These are phyloP conservation scores for Actinia tenebrosa DNA, from an alignment of 64 coral and sea anemone genomes.

Conservation along the genomic window DNA sequence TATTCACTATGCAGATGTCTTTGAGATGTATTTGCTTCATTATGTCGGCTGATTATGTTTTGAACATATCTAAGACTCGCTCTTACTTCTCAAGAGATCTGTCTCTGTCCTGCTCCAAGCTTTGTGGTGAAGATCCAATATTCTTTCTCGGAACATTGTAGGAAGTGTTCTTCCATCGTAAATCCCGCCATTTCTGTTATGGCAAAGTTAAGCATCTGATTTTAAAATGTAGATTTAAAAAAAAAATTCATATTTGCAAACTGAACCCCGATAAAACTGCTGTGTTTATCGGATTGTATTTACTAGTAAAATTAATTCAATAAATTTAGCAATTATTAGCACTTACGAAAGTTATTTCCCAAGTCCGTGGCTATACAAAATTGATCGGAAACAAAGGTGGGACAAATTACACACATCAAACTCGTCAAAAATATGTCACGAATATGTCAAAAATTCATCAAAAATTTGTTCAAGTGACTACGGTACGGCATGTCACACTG, in stretches of 20 bases:
- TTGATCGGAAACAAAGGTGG: not conserved
- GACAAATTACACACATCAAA: no score
- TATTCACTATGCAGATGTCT: not conserved
- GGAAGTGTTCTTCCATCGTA: constrained; percentile 24
- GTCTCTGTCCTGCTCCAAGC: not conserved
- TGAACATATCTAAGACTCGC: constrained; percentile 1
- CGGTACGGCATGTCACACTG: no score
- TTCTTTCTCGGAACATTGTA: constrained; percentile 16
- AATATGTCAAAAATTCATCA: not conserved
- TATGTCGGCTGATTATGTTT: not conserved
- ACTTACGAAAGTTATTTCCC: not conserved
- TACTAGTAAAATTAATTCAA: not conserved
- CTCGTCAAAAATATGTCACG: not conserved
- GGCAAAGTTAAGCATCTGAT: not conserved
- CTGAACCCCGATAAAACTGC: no score
- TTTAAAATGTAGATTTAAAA: not conserved
- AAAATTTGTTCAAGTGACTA: no score
- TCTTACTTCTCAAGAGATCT: constrained; percentile 24
- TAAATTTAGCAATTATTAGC: not conserved
- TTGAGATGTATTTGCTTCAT: constrained; percentile 14
- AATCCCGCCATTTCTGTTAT: constrained; percentile 28
- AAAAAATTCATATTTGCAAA: no score
- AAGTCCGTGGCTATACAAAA: no score
- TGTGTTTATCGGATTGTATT: no score
- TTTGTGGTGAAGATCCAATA: constrained; percentile 35